Percentiles rank a stretch among this genome's conserved stretches.
phyloP scores from a whole-genome alignment of 1,140 invertebrate species.

The Centruroides vittatus region DNA sequence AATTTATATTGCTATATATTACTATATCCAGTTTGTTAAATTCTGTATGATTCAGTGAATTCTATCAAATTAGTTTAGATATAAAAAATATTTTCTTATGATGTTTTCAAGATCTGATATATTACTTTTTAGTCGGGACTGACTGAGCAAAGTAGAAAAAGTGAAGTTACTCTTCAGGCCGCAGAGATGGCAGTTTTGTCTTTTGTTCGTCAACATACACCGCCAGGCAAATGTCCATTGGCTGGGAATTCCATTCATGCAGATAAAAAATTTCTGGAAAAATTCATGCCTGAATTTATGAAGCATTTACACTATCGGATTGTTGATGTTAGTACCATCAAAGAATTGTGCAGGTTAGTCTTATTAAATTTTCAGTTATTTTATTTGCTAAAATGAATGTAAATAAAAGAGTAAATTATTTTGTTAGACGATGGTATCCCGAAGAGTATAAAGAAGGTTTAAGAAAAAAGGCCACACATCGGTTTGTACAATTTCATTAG shows the following conservation, averaged over 20 bases:
- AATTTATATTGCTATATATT: too few species aligned
- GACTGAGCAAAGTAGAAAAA: conserved; percentile 48
- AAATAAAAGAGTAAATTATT: neutral
- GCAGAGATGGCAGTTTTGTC: conserved; percentile 58
- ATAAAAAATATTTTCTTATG: too few species aligned
- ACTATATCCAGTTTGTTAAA: too few species aligned
- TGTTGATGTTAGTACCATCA: conserved; percentile 80
- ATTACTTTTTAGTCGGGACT: conserved; percentile 48
- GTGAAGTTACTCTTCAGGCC: conserved; percentile 42
- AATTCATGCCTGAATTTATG: conserved; percentile 57
- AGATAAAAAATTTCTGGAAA: conserved; percentile 60
- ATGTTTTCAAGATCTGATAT: too few species aligned
- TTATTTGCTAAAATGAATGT: too few species aligned
- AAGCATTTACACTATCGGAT: conserved; percentile 80
- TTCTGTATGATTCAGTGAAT: too few species aligned
- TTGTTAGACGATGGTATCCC: conserved; percentile 50
- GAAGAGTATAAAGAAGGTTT: conserved; percentile 40
- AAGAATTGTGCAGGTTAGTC: conserved; percentile 49
- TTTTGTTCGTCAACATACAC: conserved; percentile 54
- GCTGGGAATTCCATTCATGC: conserved; percentile 81
- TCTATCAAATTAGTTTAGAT: too few species aligned
- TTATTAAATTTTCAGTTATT: too few species aligned
- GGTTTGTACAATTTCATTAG: conserved; percentile 16
- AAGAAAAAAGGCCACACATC: conserved; percentile 48
- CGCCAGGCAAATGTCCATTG: conserved; percentile 49